Base-by-base conservation (phyloP, 1,140 invertebrate species). In the Zeugodacus cucurbitae region DNA sequence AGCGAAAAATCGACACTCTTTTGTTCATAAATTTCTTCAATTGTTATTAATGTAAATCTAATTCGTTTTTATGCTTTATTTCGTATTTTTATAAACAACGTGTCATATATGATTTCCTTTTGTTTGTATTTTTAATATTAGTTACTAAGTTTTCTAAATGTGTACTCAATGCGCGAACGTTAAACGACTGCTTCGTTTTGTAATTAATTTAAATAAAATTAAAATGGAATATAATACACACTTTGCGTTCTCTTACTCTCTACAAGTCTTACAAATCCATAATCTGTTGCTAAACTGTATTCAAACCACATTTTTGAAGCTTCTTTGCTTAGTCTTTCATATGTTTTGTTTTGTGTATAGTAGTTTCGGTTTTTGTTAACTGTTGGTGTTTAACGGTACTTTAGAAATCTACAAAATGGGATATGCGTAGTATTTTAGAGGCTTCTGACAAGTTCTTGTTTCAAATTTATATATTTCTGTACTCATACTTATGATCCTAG, bases 61-160 rank as follows among this genome's bases (percentile, higher is more conserved):
- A 37, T 67, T 58, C 59, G 59, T 57, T 88, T 82, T 88, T 57
- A 37, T 88, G 70, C 48, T 70, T 88, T 48, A 26, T 88, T 86
- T 64, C 26, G 34, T 86, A 64, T 85, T 86, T 88, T 37, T 70
- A 32, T 34, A 87, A 88, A 67, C 44, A 88, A 62, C 82, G 59
- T 88, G 37, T 86, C 57, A 62, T 86, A 64, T 62, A 82, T 87
- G 67, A 29, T 26, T 87, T 87, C 48, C n/a, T 64, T 82, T 48
- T 48, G 44, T 82, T 48, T 44, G 11, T 82, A 48, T 48, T 82
- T 48, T 32, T 70, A 32, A 34, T 70, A 10, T 48, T 82, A 82
- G 74, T 44, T 82, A 3, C 74, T 82, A 82, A 82, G 74, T 82
- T 44, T 26, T 48, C 37, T 29, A 26, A 82, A 82, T 82, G 41